A percentile compares a stretch with the other conserved stretches of the same genome.
Conservation (phyloP, 1,140 invertebrate species). For the Hyles vespertilio region DNA sequence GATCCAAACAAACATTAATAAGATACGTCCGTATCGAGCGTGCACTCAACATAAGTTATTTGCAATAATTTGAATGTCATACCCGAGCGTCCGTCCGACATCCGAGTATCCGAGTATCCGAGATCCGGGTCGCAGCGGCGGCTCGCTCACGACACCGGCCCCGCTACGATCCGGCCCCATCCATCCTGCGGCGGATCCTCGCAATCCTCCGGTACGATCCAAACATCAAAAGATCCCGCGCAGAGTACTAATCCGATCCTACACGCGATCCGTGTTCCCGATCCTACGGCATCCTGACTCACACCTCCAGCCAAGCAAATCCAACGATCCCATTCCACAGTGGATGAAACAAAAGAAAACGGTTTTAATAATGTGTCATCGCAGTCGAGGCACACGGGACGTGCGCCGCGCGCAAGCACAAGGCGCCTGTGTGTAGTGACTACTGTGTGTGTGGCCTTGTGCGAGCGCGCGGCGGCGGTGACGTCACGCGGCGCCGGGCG, state of each 20-base stretch:
- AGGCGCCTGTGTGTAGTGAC: too few species aligned
- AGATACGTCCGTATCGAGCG: slow-evolving; percentile 42
- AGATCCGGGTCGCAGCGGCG: slow-evolving; percentile 13
- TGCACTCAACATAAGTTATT: slow-evolving; percentile 67
- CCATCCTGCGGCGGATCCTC: slow-evolving; percentile 5
- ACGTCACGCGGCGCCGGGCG: not conserved
- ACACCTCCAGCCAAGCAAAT: slow-evolving; percentile 62
- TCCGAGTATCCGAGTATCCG: slow-evolving; percentile 55
- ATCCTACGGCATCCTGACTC: slow-evolving; percentile 49
- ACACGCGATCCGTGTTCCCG: slow-evolving; percentile 18
- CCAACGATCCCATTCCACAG: slow-evolving; percentile 58
- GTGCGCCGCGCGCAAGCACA: not conserved
- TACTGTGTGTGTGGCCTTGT: too few species aligned
- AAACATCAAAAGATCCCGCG: too few species aligned
- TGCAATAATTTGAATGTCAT: slow-evolving; percentile 66
- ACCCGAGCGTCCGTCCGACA: slow-evolving; percentile 57
- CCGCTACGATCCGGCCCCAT: slow-evolving; percentile 1
- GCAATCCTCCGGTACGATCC: slow-evolving; percentile 15
- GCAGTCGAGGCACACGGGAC: too few species aligned
- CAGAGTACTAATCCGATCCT: slow-evolving; percentile 20
- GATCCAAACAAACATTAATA: slow-evolving; percentile 57
- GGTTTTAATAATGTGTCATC: slow-evolving; percentile 45
- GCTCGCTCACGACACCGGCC: too few species aligned
- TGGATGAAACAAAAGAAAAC: slow-evolving; percentile 74
- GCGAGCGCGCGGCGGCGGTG: too few species aligned